These are phyloP conservation scores for Dynastes grantii DNA, from an alignment of 2,888 invertebrate genomes.

Conservation along the genomic window DNA sequence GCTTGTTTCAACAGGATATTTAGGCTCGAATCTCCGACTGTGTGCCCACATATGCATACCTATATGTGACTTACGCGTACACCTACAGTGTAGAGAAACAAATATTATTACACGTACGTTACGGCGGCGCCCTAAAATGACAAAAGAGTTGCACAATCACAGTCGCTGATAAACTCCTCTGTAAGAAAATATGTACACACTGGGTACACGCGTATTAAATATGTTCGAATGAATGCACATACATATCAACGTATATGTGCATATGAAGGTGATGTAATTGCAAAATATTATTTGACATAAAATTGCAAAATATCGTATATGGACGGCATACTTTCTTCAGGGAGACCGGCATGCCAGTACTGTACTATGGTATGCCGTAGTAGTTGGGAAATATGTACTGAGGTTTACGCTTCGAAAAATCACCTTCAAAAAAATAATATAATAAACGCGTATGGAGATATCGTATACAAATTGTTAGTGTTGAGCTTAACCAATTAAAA, in stretches of 20 bases:
- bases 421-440: conserved; percentile 33
- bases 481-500: no score
- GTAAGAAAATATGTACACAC: conserved; percentile 21
- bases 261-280: conserved; percentile 10
- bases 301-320: conserved; percentile 20
- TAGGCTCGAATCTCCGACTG: no score
- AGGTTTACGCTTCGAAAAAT: neutral
- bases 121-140: conserved; percentile 19
- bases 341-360: neutral
- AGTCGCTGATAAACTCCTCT: neutral
- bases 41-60: neutral
- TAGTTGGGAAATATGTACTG: conserved; percentile 8
- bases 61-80: neutral
- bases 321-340: conserved; percentile 26
- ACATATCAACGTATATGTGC: no score
- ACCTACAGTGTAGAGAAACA: neutral
- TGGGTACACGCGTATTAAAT: neutral
- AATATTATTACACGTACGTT: neutral
- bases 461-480: neutral
- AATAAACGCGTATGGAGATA: neutral
- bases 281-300: conserved; percentile 42
- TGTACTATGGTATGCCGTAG: neutral
- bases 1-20: no score
- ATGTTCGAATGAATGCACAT: neutral
- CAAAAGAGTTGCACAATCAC: conserved; percentile 25